Conservation (phyloP, 2,888 invertebrate species). For the Drosophila vallismaia region DNA sequence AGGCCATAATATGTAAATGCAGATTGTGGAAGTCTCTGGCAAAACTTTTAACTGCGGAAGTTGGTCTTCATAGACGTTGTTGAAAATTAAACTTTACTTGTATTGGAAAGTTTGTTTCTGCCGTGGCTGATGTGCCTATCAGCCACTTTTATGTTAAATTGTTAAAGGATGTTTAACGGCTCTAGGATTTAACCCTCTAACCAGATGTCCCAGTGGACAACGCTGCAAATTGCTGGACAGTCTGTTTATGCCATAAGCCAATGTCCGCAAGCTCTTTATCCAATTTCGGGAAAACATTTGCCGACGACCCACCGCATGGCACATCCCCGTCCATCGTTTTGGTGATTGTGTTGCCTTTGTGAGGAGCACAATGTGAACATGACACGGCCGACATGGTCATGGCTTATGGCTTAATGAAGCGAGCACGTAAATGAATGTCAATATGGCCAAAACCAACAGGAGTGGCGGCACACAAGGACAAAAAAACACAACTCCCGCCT, state of each 20-base stretch:
- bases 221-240: constrained; percentile 14
- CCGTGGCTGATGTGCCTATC: not conserved
- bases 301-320: not conserved
- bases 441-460: constrained; percentile 46
- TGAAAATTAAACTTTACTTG: constrained; percentile 10
- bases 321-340: constrained; percentile 9
- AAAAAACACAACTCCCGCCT: constrained; percentile 1
- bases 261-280: constrained; percentile 33
- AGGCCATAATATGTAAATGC: not conserved
- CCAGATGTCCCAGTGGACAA: constrained; percentile 4
- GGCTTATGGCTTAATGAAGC: constrained; percentile 73
- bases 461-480: constrained; percentile 27
- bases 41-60: constrained; percentile 9
- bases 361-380: constrained; percentile 42
- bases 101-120: constrained; percentile 12
- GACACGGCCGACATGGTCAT: constrained; percentile 51
- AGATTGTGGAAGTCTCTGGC: not conserved
- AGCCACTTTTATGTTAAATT: not conserved
- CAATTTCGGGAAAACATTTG: constrained; percentile 22
- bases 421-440: constrained; percentile 58
- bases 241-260: constrained; percentile 18
- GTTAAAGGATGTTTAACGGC: not conserved
- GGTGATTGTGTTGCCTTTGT: constrained; percentile 19
- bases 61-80: not conserved
- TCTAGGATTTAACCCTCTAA: not conserved